Conservation (phyloP, 1,140 invertebrate genomes). For the Neelides sp. region DNA sequence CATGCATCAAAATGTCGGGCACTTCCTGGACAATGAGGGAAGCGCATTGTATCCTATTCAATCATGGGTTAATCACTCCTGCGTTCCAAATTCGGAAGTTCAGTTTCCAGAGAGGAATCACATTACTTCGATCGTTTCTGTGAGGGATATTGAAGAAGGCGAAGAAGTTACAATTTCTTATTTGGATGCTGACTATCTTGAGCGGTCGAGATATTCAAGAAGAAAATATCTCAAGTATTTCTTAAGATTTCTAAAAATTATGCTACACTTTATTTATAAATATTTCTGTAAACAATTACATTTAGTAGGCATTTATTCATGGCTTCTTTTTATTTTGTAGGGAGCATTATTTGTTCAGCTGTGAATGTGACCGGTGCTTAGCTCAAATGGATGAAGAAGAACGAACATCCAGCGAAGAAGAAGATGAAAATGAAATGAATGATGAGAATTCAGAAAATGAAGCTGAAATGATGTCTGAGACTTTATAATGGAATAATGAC, state of each 20-base stretch:
- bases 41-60: slow-evolving; percentile 75
- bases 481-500: no score
- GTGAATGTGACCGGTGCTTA: slow-evolving; percentile 66
- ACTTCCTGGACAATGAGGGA: slow-evolving; percentile 85
- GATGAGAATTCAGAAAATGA: slow-evolving; percentile 39
- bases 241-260: background rate
- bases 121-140: slow-evolving; percentile 60
- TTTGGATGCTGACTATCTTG: slow-evolving; percentile 67
- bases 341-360: slow-evolving; percentile 78
- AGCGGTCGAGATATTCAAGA: slow-evolving; percentile 68
- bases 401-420: slow-evolving; percentile 63
- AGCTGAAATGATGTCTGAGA: slow-evolving; percentile 2
- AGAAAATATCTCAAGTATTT: slow-evolving; percentile 55
- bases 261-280: slow-evolving; percentile 2
- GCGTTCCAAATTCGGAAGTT: slow-evolving; percentile 71
- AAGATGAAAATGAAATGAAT: slow-evolving; percentile 49
- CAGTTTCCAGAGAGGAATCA: slow-evolving; percentile 75
- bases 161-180: slow-evolving; percentile 88
- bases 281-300: slow-evolving; percentile 3
- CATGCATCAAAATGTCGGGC: slow-evolving; percentile 69
- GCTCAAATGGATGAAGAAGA: slow-evolving; percentile 60
- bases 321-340: slow-evolving; percentile 40
- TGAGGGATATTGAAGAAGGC: slow-evolving; percentile 57
- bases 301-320: background rate
- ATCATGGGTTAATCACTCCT: slow-evolving; percentile 84